Evolutionary conservation across 2,113 vertebrate genomes (phyloP).

Genomic region (Vanacampus margaritifer): DNA sequence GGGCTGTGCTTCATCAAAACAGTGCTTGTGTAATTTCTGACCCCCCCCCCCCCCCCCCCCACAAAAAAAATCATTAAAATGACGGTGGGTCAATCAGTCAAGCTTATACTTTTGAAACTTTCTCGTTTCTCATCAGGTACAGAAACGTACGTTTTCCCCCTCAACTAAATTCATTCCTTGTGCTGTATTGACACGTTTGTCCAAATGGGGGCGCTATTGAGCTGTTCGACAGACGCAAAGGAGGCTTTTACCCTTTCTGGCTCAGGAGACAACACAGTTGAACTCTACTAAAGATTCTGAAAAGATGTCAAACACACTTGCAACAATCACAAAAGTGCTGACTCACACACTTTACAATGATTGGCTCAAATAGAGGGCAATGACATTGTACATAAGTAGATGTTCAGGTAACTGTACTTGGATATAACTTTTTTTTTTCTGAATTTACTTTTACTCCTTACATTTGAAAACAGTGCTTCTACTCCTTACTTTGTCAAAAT

Average conservation of each 20-base stretch:
- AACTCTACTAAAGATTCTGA: constrained; percentile 39
- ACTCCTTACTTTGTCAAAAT: background rate
- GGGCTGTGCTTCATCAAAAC: constrained; percentile 18
- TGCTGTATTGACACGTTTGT: constrained; percentile 5
- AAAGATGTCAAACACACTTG: constrained; percentile 49
- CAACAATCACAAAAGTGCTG: constrained; percentile 47
- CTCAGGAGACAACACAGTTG: constrained; percentile 46
- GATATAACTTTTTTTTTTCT: too few species aligned
- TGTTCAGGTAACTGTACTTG: background rate
- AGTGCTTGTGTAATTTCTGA: too few species aligned
- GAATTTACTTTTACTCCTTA: background rate
- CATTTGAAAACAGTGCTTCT: background rate
- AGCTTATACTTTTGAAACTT: background rate
- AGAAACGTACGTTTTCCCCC: background rate
- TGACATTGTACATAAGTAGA: constrained; percentile 19
- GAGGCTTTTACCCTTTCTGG: constrained; percentile 7
- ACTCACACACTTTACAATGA: constrained; percentile 34
- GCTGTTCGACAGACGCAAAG: constrained; percentile 25
- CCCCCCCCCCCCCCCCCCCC: too few species aligned
- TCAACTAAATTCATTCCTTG: constrained; percentile 1
- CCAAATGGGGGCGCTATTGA: constrained; percentile 63
- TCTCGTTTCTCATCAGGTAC: constrained; percentile 11
- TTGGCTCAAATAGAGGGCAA: constrained; percentile 34
- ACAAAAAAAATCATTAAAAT: too few species aligned
- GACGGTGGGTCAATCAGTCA: constrained; percentile 7